phyloP scores from a whole-genome alignment of 2,113 vertebrate genomes.

The Numenius arquata region DNA sequence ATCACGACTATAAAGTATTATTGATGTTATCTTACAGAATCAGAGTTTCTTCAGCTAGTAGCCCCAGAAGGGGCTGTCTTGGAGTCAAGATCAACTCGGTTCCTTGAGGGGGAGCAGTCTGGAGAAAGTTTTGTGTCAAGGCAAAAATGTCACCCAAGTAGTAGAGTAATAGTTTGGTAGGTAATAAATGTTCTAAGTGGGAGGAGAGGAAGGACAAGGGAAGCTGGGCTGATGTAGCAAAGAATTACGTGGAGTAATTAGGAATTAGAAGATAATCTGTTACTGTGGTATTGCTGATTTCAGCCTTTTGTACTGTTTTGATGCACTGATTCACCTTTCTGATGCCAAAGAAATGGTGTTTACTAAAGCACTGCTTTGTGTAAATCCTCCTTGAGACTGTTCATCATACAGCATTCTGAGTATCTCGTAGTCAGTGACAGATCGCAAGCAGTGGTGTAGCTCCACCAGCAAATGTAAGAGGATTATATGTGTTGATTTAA shows the following conservation, averaged over 20 bases:
- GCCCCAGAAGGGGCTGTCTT: background rate
- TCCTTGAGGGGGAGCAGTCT: background rate
- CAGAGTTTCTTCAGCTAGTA: background rate
- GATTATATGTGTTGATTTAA: constrained; percentile 31
- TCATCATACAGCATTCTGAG: background rate
- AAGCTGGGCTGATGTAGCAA: background rate
- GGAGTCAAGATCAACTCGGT: background rate
- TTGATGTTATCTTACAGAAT: background rate
- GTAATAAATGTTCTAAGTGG: background rate
- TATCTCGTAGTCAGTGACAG: background rate
- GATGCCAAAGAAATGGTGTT: background rate
- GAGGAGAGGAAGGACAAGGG: background rate
- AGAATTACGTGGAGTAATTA: background rate
- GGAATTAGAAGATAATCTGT: background rate
- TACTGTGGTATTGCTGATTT: background rate
- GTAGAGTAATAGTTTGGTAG: background rate
- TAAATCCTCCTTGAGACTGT: background rate
- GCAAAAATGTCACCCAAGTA: background rate
- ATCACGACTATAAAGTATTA: background rate
- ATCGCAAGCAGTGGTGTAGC: background rate
- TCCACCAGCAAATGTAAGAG: background rate
- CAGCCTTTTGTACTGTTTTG: background rate
- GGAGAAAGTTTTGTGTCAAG: background rate
- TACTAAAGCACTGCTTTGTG: background rate
- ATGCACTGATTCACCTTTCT: background rate